phyloP scores from a whole-genome alignment of 2,113 vertebrate species.

The rat (Rattus norvegicus) region DNA sequence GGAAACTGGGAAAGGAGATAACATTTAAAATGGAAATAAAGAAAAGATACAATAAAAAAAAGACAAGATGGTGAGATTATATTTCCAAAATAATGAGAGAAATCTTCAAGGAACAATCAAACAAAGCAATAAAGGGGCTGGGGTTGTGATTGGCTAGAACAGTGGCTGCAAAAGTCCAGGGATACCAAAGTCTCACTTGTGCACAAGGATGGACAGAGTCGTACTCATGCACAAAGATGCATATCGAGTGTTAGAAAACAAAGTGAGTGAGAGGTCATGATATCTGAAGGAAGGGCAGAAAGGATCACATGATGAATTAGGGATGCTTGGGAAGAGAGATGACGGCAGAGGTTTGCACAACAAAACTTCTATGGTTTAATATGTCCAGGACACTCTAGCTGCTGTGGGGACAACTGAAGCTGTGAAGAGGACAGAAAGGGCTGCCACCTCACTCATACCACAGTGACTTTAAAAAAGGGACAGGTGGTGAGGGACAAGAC shows the following conservation, averaged over 20 bases:
- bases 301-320: no score
- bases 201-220: not conserved
- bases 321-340: not conserved
- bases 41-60: no score
- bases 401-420: not conserved
- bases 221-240: not conserved
- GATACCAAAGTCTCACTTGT: no score
- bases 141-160: no score
- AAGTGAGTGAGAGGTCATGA: not conserved
- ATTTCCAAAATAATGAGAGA: not conserved
- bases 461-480: not conserved
- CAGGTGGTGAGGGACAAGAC: not conserved
- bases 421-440: not conserved
- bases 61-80: not conserved
- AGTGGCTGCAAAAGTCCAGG: not conserved
- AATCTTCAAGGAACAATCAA: not conserved
- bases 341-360: not conserved
- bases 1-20: no score
- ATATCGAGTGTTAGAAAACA: not conserved
- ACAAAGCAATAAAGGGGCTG: not conserved
- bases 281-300: not conserved
- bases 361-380: not conserved
- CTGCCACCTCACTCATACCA: not conserved
- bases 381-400: not conserved
- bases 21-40: no score